phyloP scores from a whole-genome alignment of 2,797 vertebrate species.

The Poecilia wingei region DNA sequence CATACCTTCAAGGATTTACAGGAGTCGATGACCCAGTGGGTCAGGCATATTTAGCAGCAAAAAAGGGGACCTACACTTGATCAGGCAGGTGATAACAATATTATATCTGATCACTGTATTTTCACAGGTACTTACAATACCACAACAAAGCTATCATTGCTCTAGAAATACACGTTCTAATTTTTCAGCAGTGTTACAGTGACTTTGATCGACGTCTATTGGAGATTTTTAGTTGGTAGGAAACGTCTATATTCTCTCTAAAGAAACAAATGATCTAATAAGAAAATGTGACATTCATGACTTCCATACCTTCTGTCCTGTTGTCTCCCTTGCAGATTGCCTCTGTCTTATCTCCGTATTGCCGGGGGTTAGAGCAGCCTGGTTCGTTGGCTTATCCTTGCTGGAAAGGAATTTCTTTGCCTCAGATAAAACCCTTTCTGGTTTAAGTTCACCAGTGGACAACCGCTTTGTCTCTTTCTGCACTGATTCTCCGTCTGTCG shows the following conservation, averaged over 20 bases:
- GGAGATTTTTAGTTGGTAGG: background rate
- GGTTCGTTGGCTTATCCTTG: conserved; percentile 15
- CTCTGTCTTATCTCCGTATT: conserved; percentile 21
- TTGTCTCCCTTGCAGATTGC: conserved; percentile 30
- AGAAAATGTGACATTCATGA: background rate
- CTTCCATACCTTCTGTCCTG: conserved; percentile 61
- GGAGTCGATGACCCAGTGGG: background rate
- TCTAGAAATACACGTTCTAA: background rate
- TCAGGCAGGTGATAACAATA: background rate
- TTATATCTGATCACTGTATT: background rate
- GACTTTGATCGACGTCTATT: background rate
- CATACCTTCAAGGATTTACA: background rate
- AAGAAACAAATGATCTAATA: background rate
- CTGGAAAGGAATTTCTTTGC: conserved; percentile 11
- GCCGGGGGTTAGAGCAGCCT: conserved; percentile 8
- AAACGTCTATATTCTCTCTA: background rate
- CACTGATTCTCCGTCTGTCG: background rate
- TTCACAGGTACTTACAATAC: background rate
- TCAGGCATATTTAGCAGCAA: background rate
- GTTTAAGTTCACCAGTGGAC: conserved; percentile 17
- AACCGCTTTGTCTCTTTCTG: conserved; percentile 24
- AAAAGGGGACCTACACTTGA: background rate
- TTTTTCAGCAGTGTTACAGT: background rate
- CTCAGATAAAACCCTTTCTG: conserved; percentile 1
- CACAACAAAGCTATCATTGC: background rate